Base-by-base conservation (phyloP, 2,888 invertebrate species). In the Eucriotettix oculatus region DNA sequence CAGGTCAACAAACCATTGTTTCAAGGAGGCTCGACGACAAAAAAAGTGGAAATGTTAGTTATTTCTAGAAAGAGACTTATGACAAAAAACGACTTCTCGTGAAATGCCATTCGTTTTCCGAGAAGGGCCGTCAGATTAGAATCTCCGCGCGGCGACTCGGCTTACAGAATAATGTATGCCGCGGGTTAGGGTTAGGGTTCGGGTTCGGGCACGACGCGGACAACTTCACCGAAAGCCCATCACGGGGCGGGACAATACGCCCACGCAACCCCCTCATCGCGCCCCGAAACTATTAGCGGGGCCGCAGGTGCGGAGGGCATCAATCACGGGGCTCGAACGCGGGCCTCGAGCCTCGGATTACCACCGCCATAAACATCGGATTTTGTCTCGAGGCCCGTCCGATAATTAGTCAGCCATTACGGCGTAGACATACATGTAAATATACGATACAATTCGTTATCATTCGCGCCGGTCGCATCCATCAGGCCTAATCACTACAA, bases 401-500 rank as follows among this genome's bases (percentile, higher is more conserved):
- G 29, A 48, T 48, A 48, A 48, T 48, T 48, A 48, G 48, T n/a
- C 48, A n/a, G 48, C 48, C 48, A 48, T 48, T 48, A 48, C 48
- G 48, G 48, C 48, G 48, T n/a, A n/a, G 48, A 48, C 48, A 12
- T n/a, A 48, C 48, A 48, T 48, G 48, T 48, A 48, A 48, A 48
- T 48, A 48, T n/a, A 12, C n/a, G 48, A 48, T 48, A n/a, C 14
- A n/a, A 59, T 59, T 54, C n/a, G 59, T 55, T 59, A 59, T 55
- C 59, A 59, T 40, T 40, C 54, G 43, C 44, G 59, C 54, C 52
- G 59, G 16, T 12, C 17, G 54, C 53, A 41, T 58, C 53, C 42
- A 43, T 43, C 54, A 16, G 57, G 42, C 52, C 58, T 79, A 78
- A 79, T 78, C 76, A 78, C 78, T 76, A 73, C 77, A 76, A 78